Evolutionary conservation across 2,113 vertebrate species (phyloP), one percentile per base, ranked within the genome.

Genomic region (Centrocercus urophasianus): DNA sequence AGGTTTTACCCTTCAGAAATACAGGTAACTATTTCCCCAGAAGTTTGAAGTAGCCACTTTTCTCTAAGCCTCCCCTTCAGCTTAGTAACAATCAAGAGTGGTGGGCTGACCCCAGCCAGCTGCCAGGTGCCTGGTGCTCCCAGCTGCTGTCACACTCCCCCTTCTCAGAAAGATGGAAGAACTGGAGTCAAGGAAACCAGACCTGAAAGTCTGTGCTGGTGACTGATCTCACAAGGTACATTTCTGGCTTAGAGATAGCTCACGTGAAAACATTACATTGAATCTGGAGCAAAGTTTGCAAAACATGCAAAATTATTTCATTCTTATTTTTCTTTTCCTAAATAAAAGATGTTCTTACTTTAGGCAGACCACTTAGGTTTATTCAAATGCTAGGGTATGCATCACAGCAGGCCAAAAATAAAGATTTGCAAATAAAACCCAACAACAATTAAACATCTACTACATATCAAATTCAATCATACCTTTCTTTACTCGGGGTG

Each of bases 361-460:
- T 13, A n/a, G 30, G 32, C 30, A 91, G 61, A 77, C 18, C 34
- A 52, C 40, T 83, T 30, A 18, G 5, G 22, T 56, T 45, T 61
- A 50, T 19, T 63, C 47, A 64, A 61, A 61, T 47, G 60, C 12
- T 66, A 42, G 25, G 65, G 75, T 76, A 48, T n/a, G 80, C n/a
- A 80, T 76, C 45, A 38, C 22, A 82, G 40, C 54, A 83, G 11
- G 43, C 13, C 66, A 63, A 36, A 73, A 90, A 60, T 11, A 74
- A 76, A 66, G 22, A 95, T 52, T 81, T 90, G 42, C 77, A 95
- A 92, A 81, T 84, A 63, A 86, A 96, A 66, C 56, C 77, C 45
- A 66, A 34, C 52, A 65, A 38, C 56, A 80, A 72, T 74, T 91
- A 54, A 86, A 45, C 28, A 63, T 75, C 83, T 90, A 48, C 52